Evolutionary conservation across 2,113 vertebrate genomes (phyloP), one percentile per base, ranked within the genome.

Genomic region (Chiloscyllium plagiosum): DNA sequence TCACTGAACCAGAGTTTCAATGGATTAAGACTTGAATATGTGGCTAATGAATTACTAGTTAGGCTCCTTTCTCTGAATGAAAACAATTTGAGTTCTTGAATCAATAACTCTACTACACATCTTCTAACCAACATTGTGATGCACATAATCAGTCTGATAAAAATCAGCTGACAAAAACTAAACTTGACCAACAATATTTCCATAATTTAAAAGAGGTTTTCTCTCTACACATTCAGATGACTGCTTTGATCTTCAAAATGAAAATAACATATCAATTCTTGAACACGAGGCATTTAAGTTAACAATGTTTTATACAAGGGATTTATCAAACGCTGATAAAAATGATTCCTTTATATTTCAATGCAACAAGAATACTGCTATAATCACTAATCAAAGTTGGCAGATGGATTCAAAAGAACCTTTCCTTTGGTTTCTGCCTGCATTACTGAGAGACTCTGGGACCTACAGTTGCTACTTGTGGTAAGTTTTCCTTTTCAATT

Each of bases 361-460:
- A 93, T 93, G 89, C 33, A 37, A 3, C 33, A 93, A 93, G n/a
- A 93, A 93, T 42, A 12, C 2, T 93, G 29, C 37, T 8, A 93
- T 37, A 93, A 66, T 17, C 61, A 93, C 89, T 37, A 61, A 68
- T 68, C 61, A 68, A 93, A 19, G 12, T 72, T 24, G 33, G n/a
- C 24, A 24, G 24, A 61, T 17, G 8, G 10, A 95, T 95, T 12
- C 47, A 94, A 47, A 42, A 29, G 24, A 1, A 24, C 5, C 6
- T 95, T 95, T 1, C 42, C 69, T 70, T 70, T 72, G 68, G 47
- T 72, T 95, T 95, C 72, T 95, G 24, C 94, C 94, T 95, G 68
- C 47, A 19, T 33, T 47, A 42, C 5, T 95, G 42, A 72, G 3
- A 50, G 94, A 95, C 12, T 50, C 69, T 70, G 93, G 68, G 12